Percentiles rank a stretch among this genome's conserved stretches.
Evolutionary conservation across 2,888 invertebrate species (phyloP).

Genomic region (Lobophora halterata): DNA sequence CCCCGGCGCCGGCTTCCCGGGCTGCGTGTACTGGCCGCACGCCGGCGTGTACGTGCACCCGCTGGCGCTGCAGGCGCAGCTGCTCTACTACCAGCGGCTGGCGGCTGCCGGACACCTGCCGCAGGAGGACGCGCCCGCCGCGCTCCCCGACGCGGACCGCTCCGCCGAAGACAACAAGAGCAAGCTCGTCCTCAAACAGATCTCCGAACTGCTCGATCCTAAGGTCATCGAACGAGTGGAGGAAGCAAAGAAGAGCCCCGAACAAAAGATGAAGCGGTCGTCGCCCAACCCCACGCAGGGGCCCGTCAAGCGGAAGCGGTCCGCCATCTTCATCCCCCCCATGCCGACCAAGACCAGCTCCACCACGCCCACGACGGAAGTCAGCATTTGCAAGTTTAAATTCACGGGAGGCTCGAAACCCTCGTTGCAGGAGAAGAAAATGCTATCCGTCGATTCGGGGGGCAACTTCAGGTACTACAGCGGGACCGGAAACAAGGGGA

Average conservation of each 20-base stretch:
- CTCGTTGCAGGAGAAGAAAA: constrained; percentile 93
- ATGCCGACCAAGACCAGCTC: constrained; percentile 87
- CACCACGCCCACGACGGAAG: constrained; percentile 90
- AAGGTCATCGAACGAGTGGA: constrained; percentile 65
- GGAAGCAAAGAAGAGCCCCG: constrained; percentile 56
- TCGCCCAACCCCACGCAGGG: constrained; percentile 61
- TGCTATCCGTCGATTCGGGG: constrained; percentile 93
- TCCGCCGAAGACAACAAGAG: constrained; percentile 67
- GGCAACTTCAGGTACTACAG: constrained; percentile 94
- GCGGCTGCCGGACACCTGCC: constrained; percentile 78
- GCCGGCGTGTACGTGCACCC: constrained; percentile 88
- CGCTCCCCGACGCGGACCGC: constrained; percentile 43
- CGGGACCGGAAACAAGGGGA: constrained; percentile 90
- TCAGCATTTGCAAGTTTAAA: constrained; percentile 95
- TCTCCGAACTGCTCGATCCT: constrained; percentile 70
- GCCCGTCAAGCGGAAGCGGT: constrained; percentile 86
- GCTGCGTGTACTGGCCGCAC: constrained; percentile 86
- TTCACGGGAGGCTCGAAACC: constrained; percentile 96
- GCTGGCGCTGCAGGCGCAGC: constrained; percentile 85
- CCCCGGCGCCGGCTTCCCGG: constrained; percentile 63
- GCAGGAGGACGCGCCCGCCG: too few relatives aligned
- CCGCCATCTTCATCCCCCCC: constrained; percentile 92
- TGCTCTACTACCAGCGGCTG: constrained; percentile 88
- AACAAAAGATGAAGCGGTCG: constrained; percentile 70
- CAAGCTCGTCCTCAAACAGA: constrained; percentile 71